A percentile compares a stretch with the other conserved stretches of the same genome.
phyloP scores from a whole-genome alignment of 2,113 vertebrate species.

The Chinchilla lanigera region DNA sequence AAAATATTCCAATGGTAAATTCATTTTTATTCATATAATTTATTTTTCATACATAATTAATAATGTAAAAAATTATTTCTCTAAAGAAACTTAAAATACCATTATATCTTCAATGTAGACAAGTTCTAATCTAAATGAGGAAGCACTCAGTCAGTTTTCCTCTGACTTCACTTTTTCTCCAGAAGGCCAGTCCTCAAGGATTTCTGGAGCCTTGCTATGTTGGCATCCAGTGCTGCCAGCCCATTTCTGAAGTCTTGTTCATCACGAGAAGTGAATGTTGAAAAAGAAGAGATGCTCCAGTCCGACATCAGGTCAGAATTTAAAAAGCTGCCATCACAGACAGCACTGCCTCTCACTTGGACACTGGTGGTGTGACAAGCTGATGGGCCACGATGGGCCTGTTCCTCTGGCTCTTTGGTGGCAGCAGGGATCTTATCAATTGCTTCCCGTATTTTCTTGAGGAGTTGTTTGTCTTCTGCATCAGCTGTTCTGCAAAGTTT shows the following conservation, averaged over 20 bases:
- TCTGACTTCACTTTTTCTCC: conserved; percentile 84
- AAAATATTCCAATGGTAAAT: conserved; percentile 57
- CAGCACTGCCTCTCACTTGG: conserved; percentile 45
- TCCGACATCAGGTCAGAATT: conserved; percentile 88
- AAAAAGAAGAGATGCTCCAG: conserved; percentile 90
- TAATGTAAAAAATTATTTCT: conserved; percentile 60
- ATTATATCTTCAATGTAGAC: conserved; percentile 5
- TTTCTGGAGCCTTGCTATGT: conserved; percentile 93
- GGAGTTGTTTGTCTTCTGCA: conserved; percentile 72
- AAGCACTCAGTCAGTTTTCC: neutral
- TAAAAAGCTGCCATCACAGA: conserved; percentile 79
- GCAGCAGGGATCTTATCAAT: conserved; percentile 65
- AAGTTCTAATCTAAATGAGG: conserved; percentile 53
- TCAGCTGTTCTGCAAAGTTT: conserved; percentile 13
- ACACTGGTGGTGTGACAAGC: neutral
- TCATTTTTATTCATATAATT: conserved; percentile 68
- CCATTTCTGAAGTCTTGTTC: conserved; percentile 93
- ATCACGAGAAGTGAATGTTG: conserved; percentile 92
- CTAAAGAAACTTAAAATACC: conserved; percentile 50
- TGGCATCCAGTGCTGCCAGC: conserved; percentile 94
- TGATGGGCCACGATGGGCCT: neutral
- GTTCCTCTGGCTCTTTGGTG: neutral
- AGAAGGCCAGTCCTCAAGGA: conserved; percentile 88
- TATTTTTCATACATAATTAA: conserved; percentile 78
- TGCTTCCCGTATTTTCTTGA: conserved; percentile 74